Evolutionary conservation across 2,113 vertebrate genomes (phyloP), one percentile per base, ranked within the genome.

Genomic region (Peromyscus maniculatus): DNA sequence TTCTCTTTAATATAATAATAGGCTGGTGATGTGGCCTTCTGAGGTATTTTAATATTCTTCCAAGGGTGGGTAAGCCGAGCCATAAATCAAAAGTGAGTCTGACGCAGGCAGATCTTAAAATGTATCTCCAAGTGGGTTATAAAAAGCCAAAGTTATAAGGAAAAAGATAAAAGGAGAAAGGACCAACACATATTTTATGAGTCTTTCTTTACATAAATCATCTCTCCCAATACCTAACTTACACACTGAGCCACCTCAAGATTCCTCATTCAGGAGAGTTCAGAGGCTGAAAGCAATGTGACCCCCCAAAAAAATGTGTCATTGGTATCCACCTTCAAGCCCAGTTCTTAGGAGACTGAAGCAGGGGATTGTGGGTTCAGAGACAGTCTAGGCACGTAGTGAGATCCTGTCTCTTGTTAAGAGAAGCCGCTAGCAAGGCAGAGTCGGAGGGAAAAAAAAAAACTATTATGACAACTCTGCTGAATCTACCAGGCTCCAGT

Each of bases 31-130:
- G 77, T 71, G 89, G 49, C 92, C 80, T 96, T 93, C 26, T 5
- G 3, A 79, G 90, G 77, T 80, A 46, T 96, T 98, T 97, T 91
- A 98, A 89, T 96, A 96, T 72, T 83, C 91, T 96, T 67, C 26
- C 55, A 91, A 96, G 57, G 46, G 78, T 55, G 95, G 52, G n/a
- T 74, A 84, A 98, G 78, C 13, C 52, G 66, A 93, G 75, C 33
- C 91, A 84, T 93, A 97, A 98, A 95, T 97, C 89, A 93, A 3
- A 80, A 2, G 46, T 16, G 93, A 64, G 79, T 24, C 71, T 52
- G 26, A 83, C 1, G 9, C 94, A 72, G 19, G 87, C 36, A 59
- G 75, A 86, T 24, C 69, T 97, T 90, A 87, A 94, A 90, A 80
- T 84, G 46, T 75, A 64, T 21, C 80, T 95, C 88, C 83, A 86